A percentile compares a stretch with the other conserved stretches of the same genome.
Conservation (phyloP, 2,888 invertebrate species). For the Amblyjoppa fuscipennis region DNA sequence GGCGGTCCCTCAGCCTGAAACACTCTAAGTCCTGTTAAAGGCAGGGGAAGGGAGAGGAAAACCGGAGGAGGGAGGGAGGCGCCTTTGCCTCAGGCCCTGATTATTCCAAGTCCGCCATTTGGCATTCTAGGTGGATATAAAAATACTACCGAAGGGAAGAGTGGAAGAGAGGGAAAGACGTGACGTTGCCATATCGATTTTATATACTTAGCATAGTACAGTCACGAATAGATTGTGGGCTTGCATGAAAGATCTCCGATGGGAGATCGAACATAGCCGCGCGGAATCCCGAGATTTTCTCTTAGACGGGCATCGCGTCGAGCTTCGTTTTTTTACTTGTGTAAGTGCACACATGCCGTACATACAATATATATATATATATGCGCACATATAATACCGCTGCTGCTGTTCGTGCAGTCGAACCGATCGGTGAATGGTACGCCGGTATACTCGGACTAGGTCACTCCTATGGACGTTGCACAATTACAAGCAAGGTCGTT, state of each 20-base stretch:
- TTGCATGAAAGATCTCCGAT: conserved; percentile 1
- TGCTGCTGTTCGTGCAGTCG: conserved; percentile 62
- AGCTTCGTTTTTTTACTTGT: conserved; percentile 35
- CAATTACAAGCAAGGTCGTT: conserved; percentile 79
- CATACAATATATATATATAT: conserved; percentile 21
- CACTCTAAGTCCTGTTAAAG: too few relatives aligned
- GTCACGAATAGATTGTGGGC: conserved; percentile 17
- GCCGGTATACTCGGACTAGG: conserved; percentile 74
- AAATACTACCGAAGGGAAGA: background rate
- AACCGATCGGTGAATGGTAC: conserved; percentile 79
- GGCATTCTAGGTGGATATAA: background rate
- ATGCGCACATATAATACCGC: conserved; percentile 2
- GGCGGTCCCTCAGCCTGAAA: too few relatives aligned
- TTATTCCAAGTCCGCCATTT: background rate
- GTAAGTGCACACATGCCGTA: too few relatives aligned
- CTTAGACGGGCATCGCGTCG: conserved; percentile 57
- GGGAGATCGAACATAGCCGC: conserved; percentile 5
- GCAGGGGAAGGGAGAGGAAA: too few relatives aligned
- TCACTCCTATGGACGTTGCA: conserved; percentile 76
- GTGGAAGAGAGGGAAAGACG: background rate
- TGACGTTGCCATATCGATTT: conserved; percentile 42
- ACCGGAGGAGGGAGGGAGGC: too few relatives aligned
- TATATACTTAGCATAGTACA: conserved; percentile 3
- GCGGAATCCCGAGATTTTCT: conserved; percentile 52
- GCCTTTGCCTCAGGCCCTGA: too few relatives aligned